Evolutionary conservation across 2,797 vertebrate genomes (phyloP).

Genomic region (Erpetoichthys calabaricus): DNA sequence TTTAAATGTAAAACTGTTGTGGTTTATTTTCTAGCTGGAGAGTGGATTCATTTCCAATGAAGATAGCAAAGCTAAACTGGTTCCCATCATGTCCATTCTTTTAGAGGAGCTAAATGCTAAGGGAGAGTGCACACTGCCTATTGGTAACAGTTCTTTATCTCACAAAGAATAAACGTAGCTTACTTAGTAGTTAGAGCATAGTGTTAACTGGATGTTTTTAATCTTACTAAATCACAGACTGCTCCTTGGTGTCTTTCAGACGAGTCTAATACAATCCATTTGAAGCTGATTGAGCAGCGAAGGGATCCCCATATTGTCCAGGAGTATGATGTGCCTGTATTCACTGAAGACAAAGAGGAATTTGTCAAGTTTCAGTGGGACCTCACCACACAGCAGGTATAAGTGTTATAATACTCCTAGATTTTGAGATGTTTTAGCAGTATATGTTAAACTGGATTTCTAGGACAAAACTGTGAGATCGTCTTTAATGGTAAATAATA

Average conservation of each 20-base stretch:
- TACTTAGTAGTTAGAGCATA: too few species aligned
- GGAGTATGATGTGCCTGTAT: conserved; percentile 92
- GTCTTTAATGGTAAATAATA: not conserved
- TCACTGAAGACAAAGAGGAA: conserved; percentile 84
- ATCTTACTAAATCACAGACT: too few species aligned
- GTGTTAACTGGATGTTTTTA: too few species aligned
- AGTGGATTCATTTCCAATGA: conserved; percentile 91
- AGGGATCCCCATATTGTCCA: conserved; percentile 84
- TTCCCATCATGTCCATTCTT: conserved; percentile 89
- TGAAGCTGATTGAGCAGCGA: conserved; percentile 84
- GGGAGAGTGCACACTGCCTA: conserved; percentile 84
- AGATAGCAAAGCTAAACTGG: conserved; percentile 90
- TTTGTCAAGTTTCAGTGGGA: conserved; percentile 93
- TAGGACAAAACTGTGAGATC: not conserved
- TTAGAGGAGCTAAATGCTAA: conserved; percentile 87
- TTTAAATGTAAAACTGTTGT: too few species aligned
- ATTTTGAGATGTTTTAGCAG: too few species aligned
- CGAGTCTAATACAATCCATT: conserved; percentile 89
- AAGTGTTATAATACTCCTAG: not conserved
- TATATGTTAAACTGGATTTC: too few species aligned
- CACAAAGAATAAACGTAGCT: not conserved
- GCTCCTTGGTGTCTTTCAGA: conserved; percentile 48
- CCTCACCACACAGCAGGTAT: conserved; percentile 91
- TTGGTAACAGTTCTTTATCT: conserved; percentile 58
- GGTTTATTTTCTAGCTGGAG: conserved; percentile 66